phyloP scores from a whole-genome alignment of 2,888 invertebrate genomes.

The Thysanoteuthis rhombus region DNA sequence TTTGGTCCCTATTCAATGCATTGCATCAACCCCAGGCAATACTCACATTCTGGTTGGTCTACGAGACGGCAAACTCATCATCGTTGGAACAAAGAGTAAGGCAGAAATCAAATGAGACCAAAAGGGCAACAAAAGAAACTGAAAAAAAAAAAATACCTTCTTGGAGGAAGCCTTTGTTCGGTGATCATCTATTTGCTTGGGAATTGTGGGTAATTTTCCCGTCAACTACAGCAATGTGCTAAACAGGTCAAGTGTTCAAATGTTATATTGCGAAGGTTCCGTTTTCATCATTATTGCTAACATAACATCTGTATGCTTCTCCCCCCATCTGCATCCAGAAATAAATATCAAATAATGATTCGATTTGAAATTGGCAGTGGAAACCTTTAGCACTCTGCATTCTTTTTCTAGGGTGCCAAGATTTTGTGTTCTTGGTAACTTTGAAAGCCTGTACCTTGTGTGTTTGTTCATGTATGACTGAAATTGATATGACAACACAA shows the following conservation, averaged over 20 bases:
- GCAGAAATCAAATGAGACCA: constrained; percentile 37
- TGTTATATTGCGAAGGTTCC: not conserved
- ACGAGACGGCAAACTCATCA: constrained; percentile 71
- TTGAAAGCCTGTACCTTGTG: too few relatives aligned
- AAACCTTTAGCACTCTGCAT: not conserved
- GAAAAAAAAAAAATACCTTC: not conserved
- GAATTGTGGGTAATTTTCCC: not conserved
- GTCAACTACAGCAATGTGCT: too few relatives aligned
- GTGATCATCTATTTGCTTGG: not conserved
- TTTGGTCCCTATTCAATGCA: constrained; percentile 59
- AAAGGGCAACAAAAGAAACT: not conserved
- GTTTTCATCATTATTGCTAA: not conserved
- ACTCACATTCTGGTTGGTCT: constrained; percentile 74
- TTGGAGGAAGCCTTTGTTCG: not conserved
- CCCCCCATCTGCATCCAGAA: not conserved
- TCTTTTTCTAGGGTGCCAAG: too few relatives aligned
- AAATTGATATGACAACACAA: too few relatives aligned
- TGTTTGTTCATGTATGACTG: too few relatives aligned
- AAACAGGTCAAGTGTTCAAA: not conserved
- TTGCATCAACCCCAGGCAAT: constrained; percentile 61
- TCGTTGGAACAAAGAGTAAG: constrained; percentile 59
- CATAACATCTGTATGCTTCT: not conserved
- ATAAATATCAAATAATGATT: not conserved
- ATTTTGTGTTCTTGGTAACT: too few relatives aligned
- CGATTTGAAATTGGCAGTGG: not conserved